phyloP scores from a whole-genome alignment of 2,888 invertebrate genomes.

The Ophioninae sp. region DNA sequence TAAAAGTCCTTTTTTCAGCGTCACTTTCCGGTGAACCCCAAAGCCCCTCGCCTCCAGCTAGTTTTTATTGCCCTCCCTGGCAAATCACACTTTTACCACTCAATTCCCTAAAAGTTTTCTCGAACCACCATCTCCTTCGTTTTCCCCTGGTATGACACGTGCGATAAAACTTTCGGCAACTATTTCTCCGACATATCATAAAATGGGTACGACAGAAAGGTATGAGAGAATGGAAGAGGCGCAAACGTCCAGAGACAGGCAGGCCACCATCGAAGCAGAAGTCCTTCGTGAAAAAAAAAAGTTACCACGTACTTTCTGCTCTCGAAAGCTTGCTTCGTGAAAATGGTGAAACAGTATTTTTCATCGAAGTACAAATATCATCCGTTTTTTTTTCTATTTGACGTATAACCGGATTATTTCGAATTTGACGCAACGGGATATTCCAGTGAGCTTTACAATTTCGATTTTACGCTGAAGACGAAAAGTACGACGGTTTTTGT shows the following conservation, averaged over 20 bases:
- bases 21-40: too few relatives aligned
- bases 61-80: constrained; percentile 57
- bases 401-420: neutral
- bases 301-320: constrained; percentile 7
- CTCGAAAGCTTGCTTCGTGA: constrained; percentile 24
- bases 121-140: constrained; percentile 31
- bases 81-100: constrained; percentile 65
- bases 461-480: too few relatives aligned
- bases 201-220: constrained; percentile 48
- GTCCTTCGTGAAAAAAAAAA: constrained; percentile 24
- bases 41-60: constrained; percentile 16
- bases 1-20: too few relatives aligned
- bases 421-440: too few relatives aligned
- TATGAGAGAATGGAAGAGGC: constrained; percentile 11
- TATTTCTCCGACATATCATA: constrained; percentile 43
- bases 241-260: constrained; percentile 1
- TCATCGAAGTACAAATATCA: neutral
- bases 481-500: too few relatives aligned
- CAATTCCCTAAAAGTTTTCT: constrained; percentile 61
- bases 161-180: constrained; percentile 51
- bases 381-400: neutral
- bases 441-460: too few relatives aligned
- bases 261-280: constrained; percentile 8
- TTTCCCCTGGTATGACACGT: constrained; percentile 2
- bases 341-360: neutral